phyloP scores from a whole-genome alignment of 2,113 vertebrate genomes.

The Talpa occidentalis region DNA sequence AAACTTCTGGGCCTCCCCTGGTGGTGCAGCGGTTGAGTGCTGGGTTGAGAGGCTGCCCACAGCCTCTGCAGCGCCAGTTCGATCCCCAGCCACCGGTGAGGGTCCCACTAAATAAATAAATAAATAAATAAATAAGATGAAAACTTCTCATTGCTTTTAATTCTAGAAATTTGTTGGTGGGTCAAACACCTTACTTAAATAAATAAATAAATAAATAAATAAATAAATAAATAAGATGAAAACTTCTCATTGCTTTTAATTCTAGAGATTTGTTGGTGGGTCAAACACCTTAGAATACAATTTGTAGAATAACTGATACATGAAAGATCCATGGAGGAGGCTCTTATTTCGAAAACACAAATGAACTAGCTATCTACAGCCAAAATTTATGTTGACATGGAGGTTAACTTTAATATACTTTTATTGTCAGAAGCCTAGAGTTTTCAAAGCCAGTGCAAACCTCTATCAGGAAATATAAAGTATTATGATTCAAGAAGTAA shows the following conservation, averaged over 20 bases:
- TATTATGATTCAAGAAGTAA: not conserved
- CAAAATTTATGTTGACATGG: not conserved
- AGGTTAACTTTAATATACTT: not conserved
- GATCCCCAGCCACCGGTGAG: too few species aligned
- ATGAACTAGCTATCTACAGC: not conserved
- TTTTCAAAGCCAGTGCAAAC: not conserved
- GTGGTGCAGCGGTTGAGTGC: too few species aligned
- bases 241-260: not conserved
- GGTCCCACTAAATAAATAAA: too few species aligned
- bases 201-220: too few species aligned
- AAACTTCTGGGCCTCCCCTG: too few species aligned
- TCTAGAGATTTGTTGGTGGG: not conserved
- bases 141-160: too few species aligned
- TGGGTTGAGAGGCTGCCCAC: too few species aligned
- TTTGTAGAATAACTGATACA: not conserved
- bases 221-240: too few species aligned
- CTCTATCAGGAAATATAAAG: not conserved
- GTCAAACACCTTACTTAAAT: too few species aligned
- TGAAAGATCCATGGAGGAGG: not conserved
- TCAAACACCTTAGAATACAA: not conserved
- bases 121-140: too few species aligned
- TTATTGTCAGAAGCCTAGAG: not conserved
- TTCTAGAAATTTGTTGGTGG: too few species aligned
- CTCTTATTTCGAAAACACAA: not conserved
- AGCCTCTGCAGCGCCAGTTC: too few species aligned